These are phyloP conservation scores for Whitmania pigra DNA, from an alignment of 1,140 invertebrate genomes.

Conservation along the genomic window DNA sequence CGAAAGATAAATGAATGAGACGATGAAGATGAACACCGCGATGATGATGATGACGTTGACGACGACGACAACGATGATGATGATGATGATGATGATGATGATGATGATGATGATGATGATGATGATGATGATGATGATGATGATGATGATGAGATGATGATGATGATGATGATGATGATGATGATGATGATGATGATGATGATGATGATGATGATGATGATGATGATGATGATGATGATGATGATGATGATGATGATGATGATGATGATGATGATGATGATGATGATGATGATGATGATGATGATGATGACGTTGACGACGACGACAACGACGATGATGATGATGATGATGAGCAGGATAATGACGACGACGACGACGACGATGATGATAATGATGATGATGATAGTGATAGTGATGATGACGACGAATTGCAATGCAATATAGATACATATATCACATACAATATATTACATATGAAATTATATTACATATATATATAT, in stretches of 20 bases:
- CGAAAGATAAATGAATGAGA: no score
- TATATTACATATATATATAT: no score
- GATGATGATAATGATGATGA: neutral
- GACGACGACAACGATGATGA: neutral
- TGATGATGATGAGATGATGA: conserved; percentile 10
- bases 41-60: neutral
- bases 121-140: neutral
- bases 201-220: neutral
- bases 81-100: neutral
- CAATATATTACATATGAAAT: no score
- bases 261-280: no score
- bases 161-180: conserved; percentile 9
- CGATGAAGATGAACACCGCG: neutral
- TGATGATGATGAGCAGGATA: no score
- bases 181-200: neutral
- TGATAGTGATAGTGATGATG: neutral
- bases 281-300: no score
- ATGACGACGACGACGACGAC: neutral
- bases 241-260: no score
- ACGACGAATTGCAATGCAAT: neutral
- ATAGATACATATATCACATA: no score
- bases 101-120: conserved; percentile 7
- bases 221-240: neutral
- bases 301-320: no score
- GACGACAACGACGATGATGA: neutral